Base-by-base conservation (phyloP, 2,113 vertebrate species). In the Heterotilapia buettikoferi region DNA sequence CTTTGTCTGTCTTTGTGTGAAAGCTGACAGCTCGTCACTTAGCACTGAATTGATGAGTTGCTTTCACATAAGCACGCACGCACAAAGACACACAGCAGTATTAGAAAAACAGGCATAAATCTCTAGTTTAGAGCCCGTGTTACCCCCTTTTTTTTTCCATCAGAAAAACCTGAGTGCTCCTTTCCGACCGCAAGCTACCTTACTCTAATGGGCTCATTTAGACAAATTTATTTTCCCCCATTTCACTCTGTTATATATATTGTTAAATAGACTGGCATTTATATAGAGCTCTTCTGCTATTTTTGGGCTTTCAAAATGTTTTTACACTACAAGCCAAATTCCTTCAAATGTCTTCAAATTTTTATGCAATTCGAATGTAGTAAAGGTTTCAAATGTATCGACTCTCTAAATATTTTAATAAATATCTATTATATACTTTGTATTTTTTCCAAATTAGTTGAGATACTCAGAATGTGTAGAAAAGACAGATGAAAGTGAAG, bases 11-110 rank as follows among this genome's bases (percentile, higher is more conserved):
- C 54, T 57, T 11, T 21, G 45, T 38, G 21, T 53, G 82, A 80
- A 88, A 50, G 88, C 88, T 91, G 94, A 94, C 92, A 95, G 93
- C 56, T 40, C 50, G 26, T 94, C 90, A 85, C 86, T 93, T 93
- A 84, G 85, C 90, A 43, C 91, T 33, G 71, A 84, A 86, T 85
- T 88, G 91, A 85, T 84, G 84, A 63, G 87, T 90, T 47, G 38
- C 38, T 82, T 71, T 83, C 76, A 61, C 85, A 83, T 43, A 83
- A 29, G 68, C 84, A 45, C 54, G 24, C 80, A 71, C 5, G 1
- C 36, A 68, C 63, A 68, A 21, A 68, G 36, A 40, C 73, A 61
- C 63, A 66, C 54, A 61, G 66, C 68, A 26, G 61, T 73, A 63
- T 84, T 47, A 79, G 61, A 54, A 88, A 92, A 90, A 90, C 47